phyloP scores from a whole-genome alignment of 2,888 invertebrate genomes.

The Linhomoeus sp. region DNA sequence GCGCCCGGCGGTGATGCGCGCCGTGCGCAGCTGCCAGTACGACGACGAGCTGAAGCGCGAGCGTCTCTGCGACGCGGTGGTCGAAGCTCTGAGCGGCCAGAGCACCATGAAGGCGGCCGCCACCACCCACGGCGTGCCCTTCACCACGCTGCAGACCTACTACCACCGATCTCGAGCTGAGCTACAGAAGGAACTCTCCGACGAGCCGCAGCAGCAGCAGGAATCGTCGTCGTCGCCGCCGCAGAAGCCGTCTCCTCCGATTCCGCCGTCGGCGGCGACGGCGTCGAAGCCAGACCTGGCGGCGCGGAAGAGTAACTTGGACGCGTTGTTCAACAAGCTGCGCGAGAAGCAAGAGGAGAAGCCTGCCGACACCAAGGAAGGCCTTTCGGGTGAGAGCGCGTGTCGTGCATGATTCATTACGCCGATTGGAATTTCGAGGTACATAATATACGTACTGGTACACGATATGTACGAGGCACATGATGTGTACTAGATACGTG shows the following conservation, averaged over 20 bases:
- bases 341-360: not conserved
- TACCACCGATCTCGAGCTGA: constrained; percentile 6
- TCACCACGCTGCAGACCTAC: constrained; percentile 9
- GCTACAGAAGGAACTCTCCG: not conserved
- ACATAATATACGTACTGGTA: no score
- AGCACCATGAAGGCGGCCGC: constrained; percentile 8
- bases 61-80: constrained; percentile 4
- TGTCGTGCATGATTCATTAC: no score
- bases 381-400: not conserved
- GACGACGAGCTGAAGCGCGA: constrained; percentile 6
- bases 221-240: no score
- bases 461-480: no score
- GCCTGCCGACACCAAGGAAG: no score
- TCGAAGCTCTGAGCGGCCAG: constrained; percentile 6
- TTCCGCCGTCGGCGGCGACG: not conserved
- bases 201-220: no score
- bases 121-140: constrained; percentile 5
- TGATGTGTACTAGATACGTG: no score
- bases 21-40: constrained; percentile 7
- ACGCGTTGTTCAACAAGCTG: not conserved
- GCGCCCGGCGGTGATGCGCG: constrained; percentile 3
- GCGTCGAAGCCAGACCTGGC: not conserved
- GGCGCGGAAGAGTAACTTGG: not conserved
- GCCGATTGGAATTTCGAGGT: no score
- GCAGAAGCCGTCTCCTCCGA: not conserved